These are phyloP conservation scores for Lasioglossum villosulum DNA, from an alignment of 2,888 invertebrate species.

Conservation along the genomic window DNA sequence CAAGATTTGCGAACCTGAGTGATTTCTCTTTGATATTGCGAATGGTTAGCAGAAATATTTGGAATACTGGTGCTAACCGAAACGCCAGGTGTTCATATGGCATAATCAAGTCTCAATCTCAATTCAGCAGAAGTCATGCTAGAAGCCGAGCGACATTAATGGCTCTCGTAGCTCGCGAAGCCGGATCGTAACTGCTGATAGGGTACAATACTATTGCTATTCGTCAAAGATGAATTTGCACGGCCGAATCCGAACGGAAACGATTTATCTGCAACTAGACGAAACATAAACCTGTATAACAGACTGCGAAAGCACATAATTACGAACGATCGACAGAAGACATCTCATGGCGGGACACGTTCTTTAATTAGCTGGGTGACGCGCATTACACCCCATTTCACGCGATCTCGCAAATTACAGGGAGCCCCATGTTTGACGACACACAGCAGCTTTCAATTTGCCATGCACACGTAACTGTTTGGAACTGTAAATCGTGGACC, in stretches of 20 bases:
- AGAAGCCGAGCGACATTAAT: neutral
- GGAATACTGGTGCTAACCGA: neutral
- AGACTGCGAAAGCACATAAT: neutral
- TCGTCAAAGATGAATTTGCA: neutral
- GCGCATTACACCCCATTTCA: neutral
- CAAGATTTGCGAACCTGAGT: neutral
- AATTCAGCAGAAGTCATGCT: neutral
- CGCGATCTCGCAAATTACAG: constrained; percentile 33
- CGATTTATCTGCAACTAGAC: neutral
- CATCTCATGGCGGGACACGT: neutral
- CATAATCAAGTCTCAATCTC: neutral
- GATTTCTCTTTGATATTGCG: neutral
- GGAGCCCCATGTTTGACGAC: constrained; percentile 5
- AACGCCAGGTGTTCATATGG: neutral
- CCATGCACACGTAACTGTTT: neutral
- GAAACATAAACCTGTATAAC: neutral
- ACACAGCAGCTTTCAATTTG: constrained; percentile 18
- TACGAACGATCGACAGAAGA: neutral
- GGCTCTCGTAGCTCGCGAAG: neutral
- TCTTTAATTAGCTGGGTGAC: constrained; percentile 36
- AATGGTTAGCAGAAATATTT: neutral
- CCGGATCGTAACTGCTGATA: neutral
- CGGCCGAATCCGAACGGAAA: neutral
- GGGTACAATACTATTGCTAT: neutral
- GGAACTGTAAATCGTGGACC: constrained; percentile 1